Conservation (phyloP, 1,140 invertebrate genomes). For the Rhagoletis pomonella region DNA sequence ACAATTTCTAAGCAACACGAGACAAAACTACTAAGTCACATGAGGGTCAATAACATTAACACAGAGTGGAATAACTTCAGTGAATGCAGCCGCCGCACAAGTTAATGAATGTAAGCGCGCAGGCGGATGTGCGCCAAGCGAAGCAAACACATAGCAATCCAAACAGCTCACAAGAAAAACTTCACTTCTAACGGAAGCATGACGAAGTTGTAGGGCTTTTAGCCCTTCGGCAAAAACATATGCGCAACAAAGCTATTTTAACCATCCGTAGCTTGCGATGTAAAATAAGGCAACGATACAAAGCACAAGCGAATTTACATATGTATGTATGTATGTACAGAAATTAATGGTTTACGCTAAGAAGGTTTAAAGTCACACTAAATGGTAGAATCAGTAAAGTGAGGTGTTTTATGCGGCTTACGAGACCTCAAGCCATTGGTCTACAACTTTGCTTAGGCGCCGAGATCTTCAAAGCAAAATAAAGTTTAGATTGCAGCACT, state of each 20-base stretch:
- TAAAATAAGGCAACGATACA: too few relatives aligned
- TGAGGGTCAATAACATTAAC: conserved; percentile 47
- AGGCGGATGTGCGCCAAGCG: too few relatives aligned
- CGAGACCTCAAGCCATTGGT: not conserved
- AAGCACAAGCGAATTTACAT: not conserved
- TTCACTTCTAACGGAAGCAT: not conserved
- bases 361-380: too few relatives aligned
- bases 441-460: not conserved
- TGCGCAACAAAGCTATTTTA: too few relatives aligned
- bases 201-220: not conserved
- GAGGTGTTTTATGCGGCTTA: not conserved
- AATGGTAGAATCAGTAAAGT: too few relatives aligned
- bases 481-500: not conserved
- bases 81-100: not conserved
- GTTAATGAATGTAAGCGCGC: not conserved
- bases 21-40: not conserved
- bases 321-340: not conserved
- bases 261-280: too few relatives aligned
- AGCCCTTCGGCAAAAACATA: not conserved
- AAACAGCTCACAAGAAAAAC: not conserved
- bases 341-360: too few relatives aligned
- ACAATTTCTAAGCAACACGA: not conserved
- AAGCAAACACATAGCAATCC: too few relatives aligned
- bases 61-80: not conserved
- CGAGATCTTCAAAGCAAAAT: not conserved